Percentiles rank a stretch among this genome's conserved stretches.
Conservation (phyloP, 2,888 invertebrate genomes). For the Drosophila atroscutellata region DNA sequence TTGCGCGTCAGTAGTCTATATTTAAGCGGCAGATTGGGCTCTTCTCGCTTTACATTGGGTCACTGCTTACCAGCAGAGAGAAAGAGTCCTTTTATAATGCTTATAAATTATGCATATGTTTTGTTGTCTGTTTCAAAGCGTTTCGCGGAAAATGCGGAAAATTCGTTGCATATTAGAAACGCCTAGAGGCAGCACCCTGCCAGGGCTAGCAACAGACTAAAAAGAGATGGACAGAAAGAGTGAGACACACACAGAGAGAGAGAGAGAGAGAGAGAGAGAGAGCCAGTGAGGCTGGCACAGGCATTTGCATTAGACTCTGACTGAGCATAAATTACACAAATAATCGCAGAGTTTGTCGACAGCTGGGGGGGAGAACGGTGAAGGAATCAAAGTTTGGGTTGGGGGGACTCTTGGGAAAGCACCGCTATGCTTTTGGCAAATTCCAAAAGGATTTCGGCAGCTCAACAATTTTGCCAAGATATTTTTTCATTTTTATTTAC, state of each 20-base stretch:
- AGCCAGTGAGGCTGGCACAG: not conserved
- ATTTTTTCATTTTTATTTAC: not conserved
- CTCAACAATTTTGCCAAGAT: slow-evolving; percentile 6
- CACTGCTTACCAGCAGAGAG: slow-evolving; percentile 15
- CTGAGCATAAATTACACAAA: slow-evolving; percentile 40
- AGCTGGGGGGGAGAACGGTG: not conserved
- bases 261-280: not conserved
- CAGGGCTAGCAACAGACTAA: not conserved
- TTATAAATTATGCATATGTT: slow-evolving; percentile 64
- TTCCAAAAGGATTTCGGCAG: slow-evolving; percentile 20
- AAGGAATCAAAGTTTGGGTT: not conserved
- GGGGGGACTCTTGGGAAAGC: not conserved
- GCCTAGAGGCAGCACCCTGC: slow-evolving; percentile 1
- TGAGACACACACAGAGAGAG: not conserved
- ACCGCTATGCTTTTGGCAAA: slow-evolving; percentile 4
- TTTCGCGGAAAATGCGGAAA: slow-evolving; percentile 55
- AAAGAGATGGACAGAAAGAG: not conserved
- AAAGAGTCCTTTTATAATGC: slow-evolving; percentile 46
- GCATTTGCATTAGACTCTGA: slow-evolving; percentile 31
- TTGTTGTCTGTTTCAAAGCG: slow-evolving; percentile 60
- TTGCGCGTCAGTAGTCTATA: slow-evolving; percentile 17
- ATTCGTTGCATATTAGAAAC: slow-evolving; percentile 47
- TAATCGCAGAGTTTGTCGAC: slow-evolving; percentile 22
- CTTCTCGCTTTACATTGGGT: not conserved
- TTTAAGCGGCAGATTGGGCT: slow-evolving; percentile 47